phyloP scores from a whole-genome alignment of 2,888 invertebrate species.

The Sceliomorpha sp. region DNA sequence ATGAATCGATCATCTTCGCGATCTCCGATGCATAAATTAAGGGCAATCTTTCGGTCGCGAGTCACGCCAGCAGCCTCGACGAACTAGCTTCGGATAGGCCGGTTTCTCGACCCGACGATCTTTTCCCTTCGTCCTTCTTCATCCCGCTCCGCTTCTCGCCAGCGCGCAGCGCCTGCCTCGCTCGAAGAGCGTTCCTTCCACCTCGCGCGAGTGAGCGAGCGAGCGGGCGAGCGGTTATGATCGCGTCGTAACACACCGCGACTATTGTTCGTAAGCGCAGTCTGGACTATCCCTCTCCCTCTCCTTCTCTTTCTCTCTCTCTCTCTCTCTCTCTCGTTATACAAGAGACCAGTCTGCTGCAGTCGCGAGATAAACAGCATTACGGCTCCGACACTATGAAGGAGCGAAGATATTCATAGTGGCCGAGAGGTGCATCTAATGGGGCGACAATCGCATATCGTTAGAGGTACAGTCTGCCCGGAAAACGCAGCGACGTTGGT shows the following conservation, averaged over 20 bases:
- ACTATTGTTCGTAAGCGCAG: constrained; percentile 59
- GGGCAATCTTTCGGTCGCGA: constrained; percentile 60
- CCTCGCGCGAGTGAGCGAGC: too few relatives aligned
- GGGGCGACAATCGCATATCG: constrained; percentile 77
- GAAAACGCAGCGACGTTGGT: constrained; percentile 59
- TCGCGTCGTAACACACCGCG: constrained; percentile 25
- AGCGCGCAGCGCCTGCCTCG: too few relatives aligned
- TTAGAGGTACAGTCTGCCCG: constrained; percentile 70
- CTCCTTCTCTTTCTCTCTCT: too few relatives aligned
- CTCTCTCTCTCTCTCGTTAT: too few relatives aligned
- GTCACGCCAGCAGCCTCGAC: constrained; percentile 28
- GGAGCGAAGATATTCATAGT: constrained; percentile 69
- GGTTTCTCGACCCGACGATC: constrained; percentile 23
- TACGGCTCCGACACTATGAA: constrained; percentile 62
- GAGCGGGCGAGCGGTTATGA: too few relatives aligned
- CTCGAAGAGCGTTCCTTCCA: too few relatives aligned
- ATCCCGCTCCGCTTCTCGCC: constrained; percentile 35
- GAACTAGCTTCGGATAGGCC: constrained; percentile 23
- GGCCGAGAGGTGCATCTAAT: constrained; percentile 73
- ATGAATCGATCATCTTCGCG: constrained; percentile 42
- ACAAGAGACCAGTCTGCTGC: constrained; percentile 29
- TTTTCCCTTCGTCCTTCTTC: constrained; percentile 20
- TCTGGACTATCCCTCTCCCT: constrained; percentile 31
- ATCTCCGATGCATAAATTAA: constrained; percentile 64
- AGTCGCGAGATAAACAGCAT: constrained; percentile 69